These are phyloP conservation scores for Xiphophorus hellerii DNA, from an alignment of 2,113 vertebrate genomes.

Conservation along the genomic window DNA sequence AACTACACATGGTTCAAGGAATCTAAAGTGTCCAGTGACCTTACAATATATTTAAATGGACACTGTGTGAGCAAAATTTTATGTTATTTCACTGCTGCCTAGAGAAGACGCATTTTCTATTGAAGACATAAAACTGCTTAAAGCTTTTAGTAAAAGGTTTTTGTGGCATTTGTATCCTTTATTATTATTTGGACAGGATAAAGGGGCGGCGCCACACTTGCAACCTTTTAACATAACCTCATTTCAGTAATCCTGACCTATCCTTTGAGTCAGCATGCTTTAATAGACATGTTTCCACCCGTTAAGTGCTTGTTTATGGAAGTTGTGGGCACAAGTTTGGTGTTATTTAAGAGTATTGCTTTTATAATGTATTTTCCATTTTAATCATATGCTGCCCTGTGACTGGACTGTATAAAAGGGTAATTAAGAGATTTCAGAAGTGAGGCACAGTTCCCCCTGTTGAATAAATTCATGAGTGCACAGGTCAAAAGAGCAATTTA, in stretches of 20 bases:
- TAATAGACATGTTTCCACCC: not conserved
- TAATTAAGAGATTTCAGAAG: constrained; percentile 30
- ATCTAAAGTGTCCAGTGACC: no score
- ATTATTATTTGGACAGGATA: no score
- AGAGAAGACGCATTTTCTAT: no score
- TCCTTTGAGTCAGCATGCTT: not conserved
- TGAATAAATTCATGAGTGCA: constrained; percentile 29
- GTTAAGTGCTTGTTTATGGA: not conserved
- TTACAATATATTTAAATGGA: no score
- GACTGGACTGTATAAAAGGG: constrained; percentile 13
- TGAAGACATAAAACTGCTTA: no score
- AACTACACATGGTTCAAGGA: no score
- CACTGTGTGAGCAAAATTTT: no score
- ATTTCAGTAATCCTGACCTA: not conserved
- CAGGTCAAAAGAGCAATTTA: constrained; percentile 32
- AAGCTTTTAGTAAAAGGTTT: no score
- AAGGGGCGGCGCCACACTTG: no score
- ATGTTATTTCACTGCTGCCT: no score
- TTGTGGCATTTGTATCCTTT: no score
- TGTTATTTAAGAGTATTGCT: not conserved
- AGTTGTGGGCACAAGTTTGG: not conserved
- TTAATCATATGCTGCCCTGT: not conserved
- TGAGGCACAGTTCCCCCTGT: constrained; percentile 4
- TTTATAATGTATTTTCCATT: constrained; percentile 1
- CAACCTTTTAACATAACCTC: not conserved